phyloP scores from a whole-genome alignment of 1,140 invertebrate species.

The Cheumatopsyche charites region DNA sequence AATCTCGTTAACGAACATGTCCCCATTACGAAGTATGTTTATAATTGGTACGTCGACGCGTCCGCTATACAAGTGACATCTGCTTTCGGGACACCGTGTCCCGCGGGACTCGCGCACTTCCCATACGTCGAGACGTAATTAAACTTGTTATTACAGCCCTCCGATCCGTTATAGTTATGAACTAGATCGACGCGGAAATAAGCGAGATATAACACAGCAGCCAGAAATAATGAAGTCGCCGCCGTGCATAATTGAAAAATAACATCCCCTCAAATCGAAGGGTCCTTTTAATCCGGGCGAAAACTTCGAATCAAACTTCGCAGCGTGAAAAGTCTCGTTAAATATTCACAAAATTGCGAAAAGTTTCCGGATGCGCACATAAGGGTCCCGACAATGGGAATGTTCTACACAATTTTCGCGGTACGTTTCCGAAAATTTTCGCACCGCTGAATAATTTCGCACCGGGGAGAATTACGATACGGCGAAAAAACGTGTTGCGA shows the following conservation, averaged over 20 bases:
- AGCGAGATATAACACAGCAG: neutral
- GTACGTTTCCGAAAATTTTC: constrained; percentile 14
- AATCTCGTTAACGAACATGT: neutral
- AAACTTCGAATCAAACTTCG: constrained; percentile 7
- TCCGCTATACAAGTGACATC: neutral
- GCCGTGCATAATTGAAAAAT: no score
- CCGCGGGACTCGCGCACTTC: constrained; percentile 22
- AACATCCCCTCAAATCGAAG: neutral
- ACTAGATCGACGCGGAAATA: constrained; percentile 37
- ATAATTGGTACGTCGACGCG: neutral
- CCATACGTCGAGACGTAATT: constrained; percentile 36
- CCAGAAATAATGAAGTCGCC: neutral
- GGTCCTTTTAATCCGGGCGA: neutral
- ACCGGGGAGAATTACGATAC: neutral
- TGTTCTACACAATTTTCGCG: constrained; percentile 8
- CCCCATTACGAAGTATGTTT: neutral
- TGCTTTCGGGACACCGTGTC: constrained; percentile 18
- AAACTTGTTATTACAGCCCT: constrained; percentile 47
- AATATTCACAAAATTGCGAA: constrained; percentile 27
- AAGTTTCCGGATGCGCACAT: neutral
- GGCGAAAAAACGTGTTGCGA: neutral
- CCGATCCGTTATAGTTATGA: no score
- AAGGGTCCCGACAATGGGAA: neutral
- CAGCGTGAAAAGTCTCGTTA: constrained; percentile 18
- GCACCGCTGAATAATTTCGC: constrained; percentile 4